A percentile compares a stretch with the other conserved stretches of the same genome.
These are phyloP conservation scores for Pseudochirops cupreus DNA, from an alignment of 2,797 vertebrate species.

Conservation along the genomic window DNA sequence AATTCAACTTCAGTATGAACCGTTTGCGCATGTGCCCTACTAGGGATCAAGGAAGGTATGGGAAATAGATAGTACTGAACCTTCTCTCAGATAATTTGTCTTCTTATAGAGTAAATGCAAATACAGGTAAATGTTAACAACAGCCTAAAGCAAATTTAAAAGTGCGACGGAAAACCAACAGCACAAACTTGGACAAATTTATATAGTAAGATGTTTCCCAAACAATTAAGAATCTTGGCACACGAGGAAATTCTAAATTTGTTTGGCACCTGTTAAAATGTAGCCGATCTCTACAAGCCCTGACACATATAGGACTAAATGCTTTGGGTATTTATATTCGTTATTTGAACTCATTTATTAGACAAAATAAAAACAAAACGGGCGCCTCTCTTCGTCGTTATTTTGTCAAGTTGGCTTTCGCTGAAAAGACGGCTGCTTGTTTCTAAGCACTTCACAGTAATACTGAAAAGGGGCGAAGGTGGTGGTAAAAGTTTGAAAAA, in stretches of 20 bases:
- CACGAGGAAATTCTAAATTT: neutral
- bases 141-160: neutral
- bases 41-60: neutral
- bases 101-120: neutral
- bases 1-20: neutral
- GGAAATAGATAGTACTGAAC: neutral
- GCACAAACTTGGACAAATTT: neutral
- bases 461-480: neutral
- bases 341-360: neutral
- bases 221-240: neutral
- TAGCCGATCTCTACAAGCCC: neutral
- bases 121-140: neutral
- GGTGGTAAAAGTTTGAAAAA: neutral
- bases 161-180: neutral
- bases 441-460: neutral
- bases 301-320: no score
- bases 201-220: neutral
- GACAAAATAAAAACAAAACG: neutral
- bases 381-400: neutral
- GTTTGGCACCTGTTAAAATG: neutral
- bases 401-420: neutral
- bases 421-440: neutral
- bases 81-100: neutral
- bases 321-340: neutral
- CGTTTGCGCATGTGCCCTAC: rapidly evolving